A percentile compares a stretch with the other conserved stretches of the same genome.
phyloP scores from a whole-genome alignment of 2,888 invertebrate genomes.

The Dynastes hyllus region DNA sequence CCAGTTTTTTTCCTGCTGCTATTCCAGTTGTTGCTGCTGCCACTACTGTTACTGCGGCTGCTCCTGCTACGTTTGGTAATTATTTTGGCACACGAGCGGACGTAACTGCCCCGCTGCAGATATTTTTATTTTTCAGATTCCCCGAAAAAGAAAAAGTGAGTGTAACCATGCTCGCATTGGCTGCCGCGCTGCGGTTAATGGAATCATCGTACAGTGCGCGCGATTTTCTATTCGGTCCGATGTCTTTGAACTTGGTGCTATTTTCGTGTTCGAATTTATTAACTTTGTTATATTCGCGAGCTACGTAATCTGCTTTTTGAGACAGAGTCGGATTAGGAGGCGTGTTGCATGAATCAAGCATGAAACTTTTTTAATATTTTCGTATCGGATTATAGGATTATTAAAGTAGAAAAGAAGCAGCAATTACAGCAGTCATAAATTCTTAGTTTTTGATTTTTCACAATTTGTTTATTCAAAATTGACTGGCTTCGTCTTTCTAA shows the following conservation, averaged over 20 bases:
- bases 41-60: background rate
- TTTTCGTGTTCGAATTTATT: constrained; percentile 35
- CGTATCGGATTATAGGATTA: too few relatives aligned
- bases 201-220: constrained; percentile 21
- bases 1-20: constrained; percentile 23
- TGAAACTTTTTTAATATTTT: too few relatives aligned
- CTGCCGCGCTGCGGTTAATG: background rate
- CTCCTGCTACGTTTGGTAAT: constrained; percentile 21
- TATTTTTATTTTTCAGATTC: constrained; percentile 44
- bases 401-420: too few relatives aligned
- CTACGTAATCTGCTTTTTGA: constrained; percentile 32
- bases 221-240: constrained; percentile 12
- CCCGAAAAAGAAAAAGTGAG: constrained; percentile 23
- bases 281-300: constrained; percentile 37
- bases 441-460: too few relatives aligned
- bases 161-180: background rate
- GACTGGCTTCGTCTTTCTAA: too few relatives aligned
- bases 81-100: constrained; percentile 36
- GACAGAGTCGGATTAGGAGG: constrained; percentile 2
- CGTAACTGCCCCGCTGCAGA: constrained; percentile 27
- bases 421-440: too few relatives aligned
- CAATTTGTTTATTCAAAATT: too few relatives aligned
- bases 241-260: constrained; percentile 46
- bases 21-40: background rate
- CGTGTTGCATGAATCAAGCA: background rate